Conservation (phyloP, 1,140 invertebrate species). For the Lordiphosa collinella region DNA sequence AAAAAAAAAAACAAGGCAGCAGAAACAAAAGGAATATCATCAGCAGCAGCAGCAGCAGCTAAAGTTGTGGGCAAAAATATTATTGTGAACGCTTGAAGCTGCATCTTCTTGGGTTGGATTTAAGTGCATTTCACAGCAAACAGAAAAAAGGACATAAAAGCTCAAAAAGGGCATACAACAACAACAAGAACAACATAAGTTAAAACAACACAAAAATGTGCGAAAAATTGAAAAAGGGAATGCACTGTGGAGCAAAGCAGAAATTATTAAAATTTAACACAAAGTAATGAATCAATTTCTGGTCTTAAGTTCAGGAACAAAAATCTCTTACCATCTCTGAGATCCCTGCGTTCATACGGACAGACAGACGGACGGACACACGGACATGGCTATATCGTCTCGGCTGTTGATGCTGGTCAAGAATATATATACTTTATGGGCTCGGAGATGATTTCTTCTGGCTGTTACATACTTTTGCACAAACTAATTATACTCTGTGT, state of each 20-base stretch:
- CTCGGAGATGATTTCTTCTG: too few species aligned
- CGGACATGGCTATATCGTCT: too few species aligned
- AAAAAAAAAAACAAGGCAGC: conserved; percentile 5
- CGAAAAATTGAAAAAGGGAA: conserved; percentile 57
- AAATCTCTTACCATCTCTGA: too few species aligned
- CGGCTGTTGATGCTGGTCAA: too few species aligned
- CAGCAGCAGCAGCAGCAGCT: conserved; percentile 21
- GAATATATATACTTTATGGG: too few species aligned
- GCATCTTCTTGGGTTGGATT: conserved; percentile 29
- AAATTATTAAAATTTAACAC: neutral
- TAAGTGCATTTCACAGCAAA: conserved; percentile 70
- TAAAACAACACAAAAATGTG: conserved; percentile 53
- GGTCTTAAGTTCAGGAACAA: too few species aligned
- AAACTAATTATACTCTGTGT: too few species aligned
- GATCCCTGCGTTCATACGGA: too few species aligned
- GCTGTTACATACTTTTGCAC: too few species aligned
- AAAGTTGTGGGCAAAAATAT: conserved; percentile 37
- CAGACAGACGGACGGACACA: too few species aligned
- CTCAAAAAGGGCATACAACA: conserved; percentile 66
- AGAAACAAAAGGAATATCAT: conserved; percentile 5
- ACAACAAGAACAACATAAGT: conserved; percentile 28
- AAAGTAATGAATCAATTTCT: too few species aligned
- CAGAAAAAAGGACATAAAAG: conserved; percentile 74
- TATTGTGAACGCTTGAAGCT: conserved; percentile 39
- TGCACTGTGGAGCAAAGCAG: conserved; percentile 8